These are phyloP conservation scores for Physocephala rufipes DNA, from an alignment of 2,888 invertebrate genomes.

Conservation along the genomic window DNA sequence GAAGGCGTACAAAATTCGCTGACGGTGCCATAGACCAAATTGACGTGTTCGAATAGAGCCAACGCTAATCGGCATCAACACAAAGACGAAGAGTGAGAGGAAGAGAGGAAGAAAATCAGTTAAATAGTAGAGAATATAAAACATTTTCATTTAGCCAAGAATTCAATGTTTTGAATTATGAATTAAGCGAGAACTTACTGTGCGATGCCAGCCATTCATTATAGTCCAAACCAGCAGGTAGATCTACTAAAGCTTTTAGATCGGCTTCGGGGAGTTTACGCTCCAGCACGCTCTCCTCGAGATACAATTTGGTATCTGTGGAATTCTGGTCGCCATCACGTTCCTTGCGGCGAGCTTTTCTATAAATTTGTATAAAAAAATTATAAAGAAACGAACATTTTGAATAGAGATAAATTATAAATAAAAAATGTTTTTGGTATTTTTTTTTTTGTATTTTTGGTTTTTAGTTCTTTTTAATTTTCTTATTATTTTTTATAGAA, in stretches of 20 bases:
- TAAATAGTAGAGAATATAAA: not conserved
- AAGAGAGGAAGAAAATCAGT: not conserved
- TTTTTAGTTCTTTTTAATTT: no score
- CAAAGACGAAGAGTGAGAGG: constrained; percentile 50
- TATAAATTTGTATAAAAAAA: constrained; percentile 65
- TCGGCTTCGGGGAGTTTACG: constrained; percentile 93
- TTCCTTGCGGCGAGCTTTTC: constrained; percentile 97
- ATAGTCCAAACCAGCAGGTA: constrained; percentile 95
- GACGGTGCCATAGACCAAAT: constrained; percentile 97
- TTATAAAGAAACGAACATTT: not conserved
- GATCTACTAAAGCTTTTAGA: constrained; percentile 91
- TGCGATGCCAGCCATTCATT: constrained; percentile 99
- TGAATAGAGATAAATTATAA: no score
- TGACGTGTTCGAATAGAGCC: constrained; percentile 99
- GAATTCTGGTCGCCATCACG: constrained; percentile 82
- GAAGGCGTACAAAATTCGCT: constrained; percentile 98
- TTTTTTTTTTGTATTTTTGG: no score
- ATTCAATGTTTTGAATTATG: no score
- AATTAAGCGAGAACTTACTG: constrained; percentile 78
- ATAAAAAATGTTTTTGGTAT: no score
- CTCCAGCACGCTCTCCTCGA: constrained; percentile 94
- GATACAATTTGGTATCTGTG: constrained; percentile 91
- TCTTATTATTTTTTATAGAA: no score
- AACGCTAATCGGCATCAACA: no score
- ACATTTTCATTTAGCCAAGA: not conserved